A percentile compares a stretch with the other conserved stretches of the same genome.
phyloP scores from a whole-genome alignment of 2,113 vertebrate species.

The Hemiscyllium ocellatum region DNA sequence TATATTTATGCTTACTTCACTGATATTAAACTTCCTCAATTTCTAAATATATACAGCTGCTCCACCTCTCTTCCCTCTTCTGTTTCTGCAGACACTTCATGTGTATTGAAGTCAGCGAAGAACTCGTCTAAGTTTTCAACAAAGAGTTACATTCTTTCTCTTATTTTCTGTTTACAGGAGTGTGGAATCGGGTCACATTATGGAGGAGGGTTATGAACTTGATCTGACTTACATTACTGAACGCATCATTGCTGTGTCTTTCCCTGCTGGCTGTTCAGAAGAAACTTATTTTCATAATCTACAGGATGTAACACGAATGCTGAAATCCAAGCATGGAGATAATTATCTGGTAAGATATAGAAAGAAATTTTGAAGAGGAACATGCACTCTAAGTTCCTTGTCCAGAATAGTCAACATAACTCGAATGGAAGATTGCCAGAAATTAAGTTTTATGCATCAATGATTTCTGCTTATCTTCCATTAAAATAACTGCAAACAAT shows the following conservation, averaged over 20 bases:
- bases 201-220: slow-evolving; percentile 86
- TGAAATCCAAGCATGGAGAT: slow-evolving; percentile 89
- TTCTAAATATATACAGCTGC: not conserved
- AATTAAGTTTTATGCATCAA: not conserved
- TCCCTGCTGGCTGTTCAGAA: slow-evolving; percentile 74
- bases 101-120: not conserved
- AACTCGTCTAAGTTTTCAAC: not conserved
- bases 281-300: slow-evolving; percentile 79
- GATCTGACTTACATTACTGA: slow-evolving; percentile 94
- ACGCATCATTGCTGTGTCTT: slow-evolving; percentile 85
- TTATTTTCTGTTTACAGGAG: slow-evolving; percentile 45
- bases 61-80: not conserved
- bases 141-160: not conserved
- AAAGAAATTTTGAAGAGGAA: not conserved
- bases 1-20: not conserved
- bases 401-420: not conserved
- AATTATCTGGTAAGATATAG: slow-evolving; percentile 82
- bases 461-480: not conserved
- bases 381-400: not conserved
- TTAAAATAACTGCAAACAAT: not conserved
- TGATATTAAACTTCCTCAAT: not conserved
- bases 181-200: slow-evolving; percentile 51
- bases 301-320: slow-evolving; percentile 85
- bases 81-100: not conserved
- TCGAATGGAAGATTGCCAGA: not conserved